Evolutionary conservation across 2,113 vertebrate species (phyloP).

Genomic region (Glaucidium brasilianum): DNA sequence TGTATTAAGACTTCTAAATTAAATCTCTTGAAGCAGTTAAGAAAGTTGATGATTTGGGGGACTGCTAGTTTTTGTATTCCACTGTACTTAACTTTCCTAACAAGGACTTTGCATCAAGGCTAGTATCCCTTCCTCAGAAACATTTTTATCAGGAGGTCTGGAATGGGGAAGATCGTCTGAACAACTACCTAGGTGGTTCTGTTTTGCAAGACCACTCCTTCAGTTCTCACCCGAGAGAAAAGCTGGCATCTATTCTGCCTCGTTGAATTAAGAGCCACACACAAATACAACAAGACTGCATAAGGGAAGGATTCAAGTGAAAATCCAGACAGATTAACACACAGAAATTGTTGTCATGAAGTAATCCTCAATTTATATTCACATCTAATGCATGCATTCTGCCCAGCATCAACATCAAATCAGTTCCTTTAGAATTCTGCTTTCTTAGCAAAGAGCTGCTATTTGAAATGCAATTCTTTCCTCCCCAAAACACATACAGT

Average conservation of each 20-base stretch:
- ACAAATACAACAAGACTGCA: neutral
- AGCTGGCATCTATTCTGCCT: neutral
- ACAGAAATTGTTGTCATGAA: neutral
- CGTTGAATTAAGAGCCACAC: neutral
- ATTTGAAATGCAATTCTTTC: neutral
- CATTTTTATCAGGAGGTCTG: neutral
- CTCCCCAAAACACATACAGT: neutral
- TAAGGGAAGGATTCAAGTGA: neutral
- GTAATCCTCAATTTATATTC: neutral
- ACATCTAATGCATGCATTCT: neutral
- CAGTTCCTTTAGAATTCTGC: neutral
- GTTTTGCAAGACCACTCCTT: neutral
- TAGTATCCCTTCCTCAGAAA: neutral
- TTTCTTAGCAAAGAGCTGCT: neutral
- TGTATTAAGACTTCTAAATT: neutral
- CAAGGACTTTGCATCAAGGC: neutral
- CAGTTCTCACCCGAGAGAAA: neutral
- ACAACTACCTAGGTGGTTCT: neutral
- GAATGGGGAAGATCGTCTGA: neutral
- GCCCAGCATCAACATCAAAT: neutral
- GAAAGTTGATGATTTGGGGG: neutral
- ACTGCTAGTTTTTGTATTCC: neutral
- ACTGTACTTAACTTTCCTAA: neutral
- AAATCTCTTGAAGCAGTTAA: neutral
- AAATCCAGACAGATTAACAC: neutral